Evolutionary conservation across 2,113 vertebrate genomes (phyloP).

Genomic region (Ceuthmochares aereus): DNA sequence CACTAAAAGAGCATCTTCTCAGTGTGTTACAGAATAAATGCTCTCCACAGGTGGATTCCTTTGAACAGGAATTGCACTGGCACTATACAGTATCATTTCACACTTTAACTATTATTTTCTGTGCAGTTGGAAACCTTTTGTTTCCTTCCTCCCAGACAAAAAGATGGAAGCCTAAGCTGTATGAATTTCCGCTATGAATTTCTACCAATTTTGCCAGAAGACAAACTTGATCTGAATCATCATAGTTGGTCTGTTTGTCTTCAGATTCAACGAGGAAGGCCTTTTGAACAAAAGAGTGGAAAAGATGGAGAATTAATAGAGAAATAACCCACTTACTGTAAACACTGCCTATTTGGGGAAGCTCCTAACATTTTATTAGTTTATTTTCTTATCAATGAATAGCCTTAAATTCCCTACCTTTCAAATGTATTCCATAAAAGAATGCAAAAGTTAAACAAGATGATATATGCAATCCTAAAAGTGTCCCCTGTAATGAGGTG

Average conservation of each 20-base stretch:
- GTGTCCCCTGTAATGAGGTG: slow-evolving; percentile 83
- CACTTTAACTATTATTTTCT: not conserved
- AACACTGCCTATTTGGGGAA: slow-evolving; percentile 72
- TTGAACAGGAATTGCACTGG: not conserved
- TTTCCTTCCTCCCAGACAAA: not conserved
- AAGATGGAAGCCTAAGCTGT: not conserved
- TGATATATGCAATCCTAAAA: slow-evolving; percentile 79
- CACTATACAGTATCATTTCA: not conserved
- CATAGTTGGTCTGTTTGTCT: not conserved
- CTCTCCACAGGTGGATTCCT: not conserved
- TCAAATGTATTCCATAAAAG: slow-evolving; percentile 80
- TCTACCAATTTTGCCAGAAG: not conserved
- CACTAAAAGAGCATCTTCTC: not conserved
- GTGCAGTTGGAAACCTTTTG: not conserved
- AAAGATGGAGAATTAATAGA: slow-evolving; percentile 62
- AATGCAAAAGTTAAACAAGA: slow-evolving; percentile 81
- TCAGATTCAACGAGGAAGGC: not conserved
- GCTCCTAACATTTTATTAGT: slow-evolving; percentile 76
- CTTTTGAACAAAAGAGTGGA: slow-evolving; percentile 1
- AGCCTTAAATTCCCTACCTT: slow-evolving; percentile 78
- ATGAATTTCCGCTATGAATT: not conserved
- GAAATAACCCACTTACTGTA: slow-evolving; percentile 72
- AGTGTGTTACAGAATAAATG: not conserved
- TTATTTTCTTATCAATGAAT: slow-evolving; percentile 79
- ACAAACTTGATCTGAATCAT: not conserved